Conservation (phyloP, 1,140 invertebrate genomes). For the Drosophila subobscura region DNA sequence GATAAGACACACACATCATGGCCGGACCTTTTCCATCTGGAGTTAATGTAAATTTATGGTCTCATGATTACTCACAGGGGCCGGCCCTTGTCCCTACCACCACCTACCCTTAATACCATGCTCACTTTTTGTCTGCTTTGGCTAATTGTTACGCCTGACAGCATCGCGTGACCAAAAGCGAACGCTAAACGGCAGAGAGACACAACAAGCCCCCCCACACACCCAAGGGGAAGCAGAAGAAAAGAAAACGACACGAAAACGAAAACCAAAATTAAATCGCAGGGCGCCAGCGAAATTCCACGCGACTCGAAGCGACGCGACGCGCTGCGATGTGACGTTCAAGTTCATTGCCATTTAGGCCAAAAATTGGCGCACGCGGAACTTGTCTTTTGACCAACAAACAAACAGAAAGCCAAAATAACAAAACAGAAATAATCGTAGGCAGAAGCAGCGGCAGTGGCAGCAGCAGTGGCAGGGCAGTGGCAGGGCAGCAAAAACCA, state of each 20-base stretch:
- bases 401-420: conserved; percentile 12
- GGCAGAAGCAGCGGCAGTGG: not conserved
- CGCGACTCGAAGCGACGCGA: conserved; percentile 11
- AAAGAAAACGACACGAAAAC: conserved; percentile 25
- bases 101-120: conserved; percentile 37
- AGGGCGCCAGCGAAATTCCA: conserved; percentile 52
- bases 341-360: conserved; percentile 64
- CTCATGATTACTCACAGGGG: conserved; percentile 5
- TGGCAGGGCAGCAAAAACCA: conserved; percentile 3
- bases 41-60: conserved; percentile 29
- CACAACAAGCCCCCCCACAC: conserved; percentile 11
- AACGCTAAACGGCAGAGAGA: conserved; percentile 58
- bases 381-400: conserved; percentile 48
- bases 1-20: not conserved
- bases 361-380: conserved; percentile 54
- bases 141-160: conserved; percentile 52
- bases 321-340: conserved; percentile 28
- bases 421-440: conserved; percentile 8
- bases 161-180: conserved; percentile 51
- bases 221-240: not conserved
- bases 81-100: conserved; percentile 26
- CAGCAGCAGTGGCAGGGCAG: not conserved
- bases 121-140: conserved; percentile 9
- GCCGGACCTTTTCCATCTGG: conserved; percentile 13
- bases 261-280: conserved; percentile 49